Evolutionary conservation across 2,888 invertebrate genomes (phyloP).

Genomic region (Aphodius sticticus): DNA sequence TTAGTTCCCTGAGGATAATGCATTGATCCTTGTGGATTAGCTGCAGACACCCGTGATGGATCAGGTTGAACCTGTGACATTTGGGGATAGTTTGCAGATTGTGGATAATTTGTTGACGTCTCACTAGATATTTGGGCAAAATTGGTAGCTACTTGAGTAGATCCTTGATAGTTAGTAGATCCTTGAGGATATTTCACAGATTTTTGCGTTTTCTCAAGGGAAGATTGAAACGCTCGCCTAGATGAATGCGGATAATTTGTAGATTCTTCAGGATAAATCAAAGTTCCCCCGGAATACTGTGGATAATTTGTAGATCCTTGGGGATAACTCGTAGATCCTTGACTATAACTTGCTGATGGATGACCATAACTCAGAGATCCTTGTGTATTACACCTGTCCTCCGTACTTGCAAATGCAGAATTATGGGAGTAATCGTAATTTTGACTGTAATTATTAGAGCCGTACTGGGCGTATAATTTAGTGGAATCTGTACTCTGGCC

Average conservation of each 20-base stretch:
- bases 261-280: neutral
- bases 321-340: neutral
- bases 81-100: too few species aligned
- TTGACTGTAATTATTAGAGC: neutral
- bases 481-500: constrained; percentile 27
- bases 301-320: constrained; percentile 8
- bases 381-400: neutral
- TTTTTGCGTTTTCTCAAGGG: neutral
- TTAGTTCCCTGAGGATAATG: neutral
- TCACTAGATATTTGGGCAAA: too few species aligned
- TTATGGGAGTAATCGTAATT: constrained; percentile 13
- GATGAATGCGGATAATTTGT: neutral
- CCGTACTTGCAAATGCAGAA: constrained; percentile 6
- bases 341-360: neutral
- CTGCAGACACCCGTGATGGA: neutral
- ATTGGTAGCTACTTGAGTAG: too few species aligned
- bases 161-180: neutral
- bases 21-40: neutral
- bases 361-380: neutral
- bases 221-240: neutral
- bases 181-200: neutral
- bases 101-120: too few species aligned
- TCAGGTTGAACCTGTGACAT: too few species aligned
- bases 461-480: neutral
- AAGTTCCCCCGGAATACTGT: neutral